Conservation (phyloP, 2,113 vertebrate genomes). For the Elgaria multicarinata region DNA sequence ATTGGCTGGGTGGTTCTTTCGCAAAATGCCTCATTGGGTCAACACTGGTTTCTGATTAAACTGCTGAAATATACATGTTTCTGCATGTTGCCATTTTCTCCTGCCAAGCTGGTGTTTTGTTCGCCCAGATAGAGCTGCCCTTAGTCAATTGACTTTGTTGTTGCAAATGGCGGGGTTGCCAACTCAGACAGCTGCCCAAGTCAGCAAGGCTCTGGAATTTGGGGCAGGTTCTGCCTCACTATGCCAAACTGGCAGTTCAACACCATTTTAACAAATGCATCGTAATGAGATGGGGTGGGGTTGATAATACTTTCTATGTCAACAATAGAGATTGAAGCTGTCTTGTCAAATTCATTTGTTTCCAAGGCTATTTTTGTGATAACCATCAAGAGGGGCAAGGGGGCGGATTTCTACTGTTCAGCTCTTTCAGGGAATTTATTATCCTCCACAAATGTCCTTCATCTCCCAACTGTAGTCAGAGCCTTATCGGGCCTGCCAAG, state of each 20-base stretch:
- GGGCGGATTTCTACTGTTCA: neutral
- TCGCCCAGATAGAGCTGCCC: neutral
- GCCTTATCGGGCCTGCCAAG: slow-evolving; percentile 29
- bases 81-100: neutral
- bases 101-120: neutral
- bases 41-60: slow-evolving; percentile 8
- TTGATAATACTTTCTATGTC: neutral
- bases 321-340: neutral
- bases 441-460: slow-evolving; percentile 21
- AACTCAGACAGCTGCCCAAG: neutral
- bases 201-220: slow-evolving; percentile 18
- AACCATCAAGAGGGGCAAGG: neutral
- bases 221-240: neutral
- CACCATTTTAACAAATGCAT: neutral
- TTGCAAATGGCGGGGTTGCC: neutral
- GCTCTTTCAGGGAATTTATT: rapidly evolving
- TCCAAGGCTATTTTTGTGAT: neutral
- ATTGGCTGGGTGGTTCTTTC: neutral
- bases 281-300: neutral
- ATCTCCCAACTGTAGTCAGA: slow-evolving; percentile 15
- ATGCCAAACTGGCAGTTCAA: slow-evolving; percentile 7
- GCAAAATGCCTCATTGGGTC: neutral
- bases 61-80: neutral
- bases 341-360: neutral
- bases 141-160: neutral